phyloP scores from a whole-genome alignment of 2,797 vertebrate species.

The Labeo calbasu region DNA sequence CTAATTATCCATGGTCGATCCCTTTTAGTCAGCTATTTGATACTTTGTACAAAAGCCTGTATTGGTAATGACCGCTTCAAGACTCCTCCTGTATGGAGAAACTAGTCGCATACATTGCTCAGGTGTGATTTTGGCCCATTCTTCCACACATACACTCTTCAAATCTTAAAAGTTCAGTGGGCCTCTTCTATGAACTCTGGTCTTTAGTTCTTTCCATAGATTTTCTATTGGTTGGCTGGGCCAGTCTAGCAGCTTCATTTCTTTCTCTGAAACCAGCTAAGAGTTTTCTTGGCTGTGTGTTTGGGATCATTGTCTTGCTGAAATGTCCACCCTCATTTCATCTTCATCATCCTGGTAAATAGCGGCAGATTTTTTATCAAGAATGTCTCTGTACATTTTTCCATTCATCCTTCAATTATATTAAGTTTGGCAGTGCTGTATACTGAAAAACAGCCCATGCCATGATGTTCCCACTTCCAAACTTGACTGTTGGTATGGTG shows the following conservation, averaged over 20 bases:
- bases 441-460: no score
- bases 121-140: no score
- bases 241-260: neutral
- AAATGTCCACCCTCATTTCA: neutral
- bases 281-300: neutral
- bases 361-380: neutral
- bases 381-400: neutral
- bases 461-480: neutral
- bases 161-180: neutral
- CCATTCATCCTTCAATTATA: neutral
- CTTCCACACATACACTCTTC: neutral
- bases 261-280: neutral
- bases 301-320: neutral
- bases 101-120: no score
- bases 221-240: slow-evolving; percentile 1
- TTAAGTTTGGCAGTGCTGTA: neutral
- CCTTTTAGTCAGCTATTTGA: no score
- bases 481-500: neutral
- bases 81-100: no score
- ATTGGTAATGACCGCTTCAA: no score
- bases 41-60: no score
- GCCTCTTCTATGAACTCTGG: neutral
- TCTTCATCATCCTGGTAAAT: no score
- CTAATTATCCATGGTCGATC: no score
- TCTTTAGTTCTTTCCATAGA: neutral